Percentiles rank a stretch among this genome's conserved stretches.
phyloP scores from a whole-genome alignment of 2,797 vertebrate genomes.

The Scleropages formosus region DNA sequence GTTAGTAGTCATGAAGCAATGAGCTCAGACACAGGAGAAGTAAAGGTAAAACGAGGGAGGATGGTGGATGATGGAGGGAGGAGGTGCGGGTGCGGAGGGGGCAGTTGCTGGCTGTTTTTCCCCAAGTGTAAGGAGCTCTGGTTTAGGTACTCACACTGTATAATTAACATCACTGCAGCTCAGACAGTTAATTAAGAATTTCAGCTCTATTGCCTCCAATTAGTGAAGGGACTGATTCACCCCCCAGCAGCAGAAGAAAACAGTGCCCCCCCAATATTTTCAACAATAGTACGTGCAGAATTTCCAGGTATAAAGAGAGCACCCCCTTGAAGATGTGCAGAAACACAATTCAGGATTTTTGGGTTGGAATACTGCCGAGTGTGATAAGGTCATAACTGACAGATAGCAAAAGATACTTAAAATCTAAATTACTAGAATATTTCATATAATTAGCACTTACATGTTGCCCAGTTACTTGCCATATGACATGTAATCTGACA shows the following conservation, averaged over 20 bases:
- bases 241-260: conserved; percentile 61
- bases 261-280: conserved; percentile 60
- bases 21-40: background rate
- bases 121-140: conserved; percentile 62
- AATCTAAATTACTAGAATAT: too few species aligned
- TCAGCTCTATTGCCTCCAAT: conserved; percentile 78
- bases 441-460: too few species aligned
- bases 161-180: conserved; percentile 79
- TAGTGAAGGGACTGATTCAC: conserved; percentile 67
- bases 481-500: too few species aligned
- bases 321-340: background rate
- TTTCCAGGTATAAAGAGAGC: conserved; percentile 48
- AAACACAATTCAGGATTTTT: background rate
- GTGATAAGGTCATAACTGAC: background rate
- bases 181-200: conserved; percentile 84
- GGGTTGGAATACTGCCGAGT: background rate
- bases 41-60: background rate
- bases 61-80: too few species aligned
- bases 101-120: conserved; percentile 42
- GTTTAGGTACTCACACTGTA: conserved; percentile 71
- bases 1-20: background rate
- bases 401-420: background rate
- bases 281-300: conserved; percentile 44
- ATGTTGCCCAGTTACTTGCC: too few species aligned
- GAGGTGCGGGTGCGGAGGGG: background rate